Conservation (phyloP, 2,888 invertebrate genomes). For the Lingula anatina region DNA sequence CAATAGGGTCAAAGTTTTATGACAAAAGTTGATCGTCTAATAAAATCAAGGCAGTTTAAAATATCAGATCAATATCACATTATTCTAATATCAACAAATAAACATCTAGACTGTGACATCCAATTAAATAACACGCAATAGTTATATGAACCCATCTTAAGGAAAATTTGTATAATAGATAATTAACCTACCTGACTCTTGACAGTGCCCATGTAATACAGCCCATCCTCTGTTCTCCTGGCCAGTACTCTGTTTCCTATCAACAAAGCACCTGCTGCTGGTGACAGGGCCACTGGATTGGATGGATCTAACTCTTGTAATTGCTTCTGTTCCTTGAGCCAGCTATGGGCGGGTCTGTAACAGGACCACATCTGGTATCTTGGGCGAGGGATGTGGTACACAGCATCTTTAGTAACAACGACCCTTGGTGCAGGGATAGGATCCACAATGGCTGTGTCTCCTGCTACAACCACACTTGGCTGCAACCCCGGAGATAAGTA, state of each 20-base stretch:
- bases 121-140: no score
- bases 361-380: slow-evolving; percentile 22
- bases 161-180: no score
- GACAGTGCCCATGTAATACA: slow-evolving; percentile 45
- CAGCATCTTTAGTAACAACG: slow-evolving; percentile 1
- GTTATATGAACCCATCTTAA: no score
- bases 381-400: slow-evolving; percentile 1
- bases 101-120: no score
- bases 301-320: slow-evolving; percentile 20
- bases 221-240: slow-evolving; percentile 43
- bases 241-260: slow-evolving; percentile 44
- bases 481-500: background rate
- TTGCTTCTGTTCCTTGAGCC: slow-evolving; percentile 32
- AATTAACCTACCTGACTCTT: slow-evolving; percentile 42
- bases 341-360: slow-evolving; percentile 35
- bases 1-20: no score
- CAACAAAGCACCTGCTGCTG: slow-evolving; percentile 44
- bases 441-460: slow-evolving; percentile 2
- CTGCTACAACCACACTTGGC: background rate
- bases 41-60: no score
- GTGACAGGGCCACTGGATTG: slow-evolving; percentile 21
- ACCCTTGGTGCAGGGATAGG: slow-evolving; percentile 14
- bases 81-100: no score
- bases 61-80: no score
- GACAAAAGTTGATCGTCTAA: no score